These are phyloP conservation scores for Plebejus anna DNA, from an alignment of 2,888 invertebrate genomes.

Conservation along the genomic window DNA sequence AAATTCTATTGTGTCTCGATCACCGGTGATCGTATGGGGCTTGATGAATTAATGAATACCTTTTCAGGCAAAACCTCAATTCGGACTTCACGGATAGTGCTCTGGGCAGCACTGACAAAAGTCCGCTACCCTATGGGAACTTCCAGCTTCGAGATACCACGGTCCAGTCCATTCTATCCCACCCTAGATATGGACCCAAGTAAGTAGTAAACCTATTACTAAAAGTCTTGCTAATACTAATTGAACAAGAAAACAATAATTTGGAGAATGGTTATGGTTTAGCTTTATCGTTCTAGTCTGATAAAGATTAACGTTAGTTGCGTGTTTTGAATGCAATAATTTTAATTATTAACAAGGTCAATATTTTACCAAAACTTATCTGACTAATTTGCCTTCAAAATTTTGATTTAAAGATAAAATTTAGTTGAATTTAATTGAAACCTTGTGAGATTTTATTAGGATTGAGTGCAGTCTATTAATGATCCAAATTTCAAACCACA, in stretches of 20 bases:
- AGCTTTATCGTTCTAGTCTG: neutral
- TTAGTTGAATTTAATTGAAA: neutral
- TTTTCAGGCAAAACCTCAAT: slow-evolving; percentile 92
- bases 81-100: slow-evolving; percentile 97
- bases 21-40: too few species aligned
- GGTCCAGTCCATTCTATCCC: slow-evolving; percentile 93
- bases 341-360: neutral
- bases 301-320: slow-evolving; percentile 1
- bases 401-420: neutral
- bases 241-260: neutral
- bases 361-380: neutral
- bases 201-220: slow-evolving; percentile 62
- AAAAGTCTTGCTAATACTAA: neutral
- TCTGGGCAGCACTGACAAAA: slow-evolving; percentile 94
- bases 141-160: slow-evolving; percentile 96
- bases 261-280: neutral
- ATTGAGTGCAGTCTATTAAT: too few species aligned
- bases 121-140: slow-evolving; percentile 95
- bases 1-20: too few species aligned
- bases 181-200: slow-evolving; percentile 95
- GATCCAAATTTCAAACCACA: too few species aligned
- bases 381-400: neutral
- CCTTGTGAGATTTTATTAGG: neutral
- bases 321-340: neutral
- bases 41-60: too few species aligned